Base-by-base conservation (phyloP, 2,797 vertebrate species). In the Molossus molossus region DNA sequence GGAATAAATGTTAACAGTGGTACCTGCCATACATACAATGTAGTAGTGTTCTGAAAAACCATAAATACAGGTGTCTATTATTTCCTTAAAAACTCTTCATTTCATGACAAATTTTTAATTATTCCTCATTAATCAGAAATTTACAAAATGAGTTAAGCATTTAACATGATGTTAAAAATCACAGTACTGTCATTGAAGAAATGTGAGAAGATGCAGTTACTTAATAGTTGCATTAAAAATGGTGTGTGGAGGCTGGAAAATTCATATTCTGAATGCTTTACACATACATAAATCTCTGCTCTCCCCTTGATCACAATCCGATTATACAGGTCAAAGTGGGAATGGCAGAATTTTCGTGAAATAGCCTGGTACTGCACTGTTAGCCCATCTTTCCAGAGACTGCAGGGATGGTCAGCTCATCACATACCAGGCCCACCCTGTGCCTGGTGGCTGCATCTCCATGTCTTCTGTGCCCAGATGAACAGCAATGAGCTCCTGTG, bases 201-300 rank as follows among this genome's bases (percentile, higher is more conserved):
- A 69, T 9, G 9, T 40, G 83, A 86, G 13, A 94, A 90, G 58
- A 88, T 18, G 7, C 6, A 82, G 58, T 80, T 76, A 75, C 55
- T 81, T 87, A 77, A 77, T 88, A 85, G 92, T 58, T 94, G 33
- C 45, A 70, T 94, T 94, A 23, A 94, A 92, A 94, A 87, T 76
- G 79, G 18, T 80, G 29, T 91, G 75, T 76, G 85, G 91, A 69
- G 48, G 73, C 0, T 0, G 37, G 89, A 73, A 96, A 97, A 96
- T 94, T 77, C 65, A 91, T 84, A 92, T 29, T 91, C 55, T 25
- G n/a, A 77, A 98, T 33, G 33, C 23, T 25, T 87, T 65, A 29
- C 72, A 40, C 92, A 91, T n/a, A 87, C 81, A 87, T 20, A 33
- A 94, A 87, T 53, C 23, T 60, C 20, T 48, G 12, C 55, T 62